A percentile compares a stretch with the other conserved stretches of the same genome.
Conservation (phyloP, 2,888 invertebrate species). For the Erebia palarica region DNA sequence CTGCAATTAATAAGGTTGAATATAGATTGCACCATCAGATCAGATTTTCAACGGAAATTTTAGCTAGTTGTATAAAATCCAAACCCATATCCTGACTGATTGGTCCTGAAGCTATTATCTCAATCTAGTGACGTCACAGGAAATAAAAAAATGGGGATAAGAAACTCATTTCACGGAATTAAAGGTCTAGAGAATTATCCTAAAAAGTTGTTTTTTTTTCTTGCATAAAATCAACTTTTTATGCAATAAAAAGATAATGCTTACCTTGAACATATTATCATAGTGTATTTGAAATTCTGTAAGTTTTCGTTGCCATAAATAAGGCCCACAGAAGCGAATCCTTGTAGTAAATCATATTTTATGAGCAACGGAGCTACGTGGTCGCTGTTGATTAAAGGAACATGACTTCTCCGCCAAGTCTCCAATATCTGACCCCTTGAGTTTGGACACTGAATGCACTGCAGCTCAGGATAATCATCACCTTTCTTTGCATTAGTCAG, state of each 20-base stretch:
- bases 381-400: neutral
- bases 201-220: neutral
- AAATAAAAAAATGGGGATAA: neutral
- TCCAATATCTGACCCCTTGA: neutral
- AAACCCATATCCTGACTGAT: too few relatives aligned
- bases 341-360: neutral
- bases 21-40: too few relatives aligned
- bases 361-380: neutral
- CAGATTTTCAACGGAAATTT: too few relatives aligned
- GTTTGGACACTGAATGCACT: neutral
- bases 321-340: neutral
- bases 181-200: neutral
- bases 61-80: too few relatives aligned
- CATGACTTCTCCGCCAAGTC: neutral
- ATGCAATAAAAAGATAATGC: conserved; percentile 3
- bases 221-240: too few relatives aligned
- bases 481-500: neutral
- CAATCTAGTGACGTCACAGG: neutral
- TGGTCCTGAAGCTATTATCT: neutral
- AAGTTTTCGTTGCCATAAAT: neutral
- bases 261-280: neutral
- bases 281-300: neutral
- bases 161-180: conserved; percentile 4
- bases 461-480: neutral
- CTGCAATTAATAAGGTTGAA: too few relatives aligned